A percentile compares a stretch with the other conserved stretches of the same genome.
Conservation (phyloP, 2,797 vertebrate genomes). For the Eulemur mongoz region DNA sequence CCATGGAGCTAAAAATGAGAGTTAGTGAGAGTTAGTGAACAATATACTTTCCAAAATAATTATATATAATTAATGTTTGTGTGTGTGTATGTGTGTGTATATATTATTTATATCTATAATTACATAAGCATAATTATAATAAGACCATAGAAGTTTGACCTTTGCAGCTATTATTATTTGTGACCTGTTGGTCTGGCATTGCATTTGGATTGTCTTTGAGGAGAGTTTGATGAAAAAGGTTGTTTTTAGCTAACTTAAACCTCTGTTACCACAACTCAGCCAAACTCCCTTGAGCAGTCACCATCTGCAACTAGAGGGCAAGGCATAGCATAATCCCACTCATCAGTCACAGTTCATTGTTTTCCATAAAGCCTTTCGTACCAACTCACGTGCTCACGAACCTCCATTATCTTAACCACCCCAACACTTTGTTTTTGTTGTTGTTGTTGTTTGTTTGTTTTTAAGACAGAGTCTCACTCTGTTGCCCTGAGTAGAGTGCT, state of each 20-base stretch:
- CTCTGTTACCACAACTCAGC: not conserved
- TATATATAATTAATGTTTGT: not conserved
- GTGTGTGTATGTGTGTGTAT: not conserved
- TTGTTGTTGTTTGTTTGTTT: too few species aligned
- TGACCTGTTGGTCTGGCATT: not conserved
- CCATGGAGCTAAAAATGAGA: slow-evolving; percentile 86
- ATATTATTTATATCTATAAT: too few species aligned
- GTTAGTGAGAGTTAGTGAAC: slow-evolving; percentile 58
- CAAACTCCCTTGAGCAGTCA: not conserved
- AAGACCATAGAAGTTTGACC: not conserved
- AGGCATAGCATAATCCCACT: not conserved
- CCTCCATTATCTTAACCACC: not conserved
- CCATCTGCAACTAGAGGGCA: not conserved
- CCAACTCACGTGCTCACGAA: not conserved
- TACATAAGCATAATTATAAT: not conserved
- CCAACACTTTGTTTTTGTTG: not conserved
- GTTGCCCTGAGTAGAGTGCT: too few species aligned
- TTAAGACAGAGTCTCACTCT: too few species aligned
- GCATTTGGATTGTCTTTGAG: not conserved
- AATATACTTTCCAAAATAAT: not conserved
- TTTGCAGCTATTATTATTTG: not conserved
- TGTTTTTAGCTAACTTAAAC: not conserved
- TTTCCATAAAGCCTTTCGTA: not conserved
- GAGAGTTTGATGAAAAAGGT: not conserved
- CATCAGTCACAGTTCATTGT: not conserved